These are phyloP conservation scores for Crossaster papposus DNA, from an alignment of 53 echinoderm and acorn worm species.

Conservation along the genomic window DNA sequence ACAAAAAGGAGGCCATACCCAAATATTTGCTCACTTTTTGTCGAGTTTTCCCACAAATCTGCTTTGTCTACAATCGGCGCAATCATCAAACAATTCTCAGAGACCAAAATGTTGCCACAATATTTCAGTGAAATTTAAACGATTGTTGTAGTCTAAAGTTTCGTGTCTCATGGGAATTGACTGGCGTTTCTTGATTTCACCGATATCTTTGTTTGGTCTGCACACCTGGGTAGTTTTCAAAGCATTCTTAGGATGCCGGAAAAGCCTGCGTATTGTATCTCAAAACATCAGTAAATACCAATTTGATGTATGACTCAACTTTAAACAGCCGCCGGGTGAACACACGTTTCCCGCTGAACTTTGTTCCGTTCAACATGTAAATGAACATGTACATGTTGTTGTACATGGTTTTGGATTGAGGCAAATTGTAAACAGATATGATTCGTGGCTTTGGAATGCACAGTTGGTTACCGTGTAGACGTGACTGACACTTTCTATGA, in stretches of 20 bases:
- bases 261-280: constrained; percentile 44
- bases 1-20: background rate
- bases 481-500: constrained; percentile 7
- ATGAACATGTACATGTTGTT: background rate
- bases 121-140: background rate
- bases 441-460: constrained; percentile 25
- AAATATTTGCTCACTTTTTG: background rate
- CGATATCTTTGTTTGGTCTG: constrained; percentile 26
- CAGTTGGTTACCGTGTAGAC: background rate
- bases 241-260: constrained; percentile 27
- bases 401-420: background rate
- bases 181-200: background rate
- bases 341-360: background rate
- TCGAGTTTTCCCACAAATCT: constrained; percentile 25
- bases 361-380: background rate
- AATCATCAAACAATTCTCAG: constrained; percentile 5
- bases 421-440: constrained; percentile 13
- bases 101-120: background rate
- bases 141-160: background rate
- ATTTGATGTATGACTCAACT: background rate
- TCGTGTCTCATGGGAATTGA: background rate
- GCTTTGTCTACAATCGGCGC: background rate
- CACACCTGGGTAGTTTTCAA: background rate
- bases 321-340: constrained; percentile 20
- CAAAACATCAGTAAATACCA: background rate